Percentiles rank a stretch among this genome's conserved stretches.
These are phyloP conservation scores for Sterna hirundo DNA, from an alignment of 2,113 vertebrate genomes.

Conservation along the genomic window DNA sequence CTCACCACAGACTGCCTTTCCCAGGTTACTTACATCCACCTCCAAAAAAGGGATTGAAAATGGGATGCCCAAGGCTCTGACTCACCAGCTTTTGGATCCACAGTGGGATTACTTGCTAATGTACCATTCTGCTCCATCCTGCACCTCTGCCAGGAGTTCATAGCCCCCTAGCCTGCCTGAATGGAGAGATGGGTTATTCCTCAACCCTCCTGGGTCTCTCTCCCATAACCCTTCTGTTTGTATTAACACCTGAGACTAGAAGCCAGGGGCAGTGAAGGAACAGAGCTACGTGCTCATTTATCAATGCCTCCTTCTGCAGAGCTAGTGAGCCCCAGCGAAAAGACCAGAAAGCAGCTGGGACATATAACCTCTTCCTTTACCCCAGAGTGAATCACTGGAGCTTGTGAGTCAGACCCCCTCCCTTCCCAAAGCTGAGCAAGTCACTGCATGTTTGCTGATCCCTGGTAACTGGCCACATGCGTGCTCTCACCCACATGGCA, in stretches of 20 bases:
- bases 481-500: background rate
- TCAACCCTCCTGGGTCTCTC: background rate
- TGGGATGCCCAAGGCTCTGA: background rate
- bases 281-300: background rate
- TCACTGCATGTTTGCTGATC: background rate
- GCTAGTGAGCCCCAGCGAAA: background rate
- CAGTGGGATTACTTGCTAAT: background rate
- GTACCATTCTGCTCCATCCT: background rate
- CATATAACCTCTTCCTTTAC: background rate
- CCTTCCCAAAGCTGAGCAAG: background rate
- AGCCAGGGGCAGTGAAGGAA: background rate
- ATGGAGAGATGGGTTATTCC: background rate
- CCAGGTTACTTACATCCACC: background rate
- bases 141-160: background rate
- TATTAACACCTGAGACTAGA: background rate
- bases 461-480: background rate
- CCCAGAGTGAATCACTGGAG: constrained; percentile 53
- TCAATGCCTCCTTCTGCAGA: background rate
- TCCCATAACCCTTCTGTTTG: background rate
- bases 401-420: constrained; percentile 44
- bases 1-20: background rate
- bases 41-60: constrained; percentile 1
- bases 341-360: background rate
- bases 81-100: constrained; percentile 2
- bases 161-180: background rate